Percentiles rank a stretch among this genome's conserved stretches.
phyloP scores from a whole-genome alignment of 2,888 invertebrate genomes.

The Sarcophaga caerulescens region DNA sequence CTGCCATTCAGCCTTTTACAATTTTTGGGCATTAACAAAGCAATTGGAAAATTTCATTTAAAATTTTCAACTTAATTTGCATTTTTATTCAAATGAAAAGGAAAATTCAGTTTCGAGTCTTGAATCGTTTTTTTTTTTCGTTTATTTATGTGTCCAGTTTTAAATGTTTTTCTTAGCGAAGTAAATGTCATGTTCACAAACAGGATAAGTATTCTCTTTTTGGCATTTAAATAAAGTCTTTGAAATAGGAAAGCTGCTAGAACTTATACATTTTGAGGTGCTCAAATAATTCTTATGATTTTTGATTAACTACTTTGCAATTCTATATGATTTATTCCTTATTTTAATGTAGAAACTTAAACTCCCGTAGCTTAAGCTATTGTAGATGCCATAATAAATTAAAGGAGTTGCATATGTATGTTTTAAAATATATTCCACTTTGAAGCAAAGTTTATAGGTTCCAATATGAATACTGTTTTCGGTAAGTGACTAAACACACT shows the following conservation, averaged over 20 bases:
- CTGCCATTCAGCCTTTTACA: constrained; percentile 29
- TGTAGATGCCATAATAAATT: neutral
- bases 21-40: constrained; percentile 14
- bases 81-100: constrained; percentile 66
- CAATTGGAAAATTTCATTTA: constrained; percentile 59
- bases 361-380: neutral
- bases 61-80: constrained; percentile 69
- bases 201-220: constrained; percentile 65
- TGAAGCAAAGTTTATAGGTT: too few species aligned
- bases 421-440: neutral
- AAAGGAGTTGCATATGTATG: neutral
- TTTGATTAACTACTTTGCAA: neutral
- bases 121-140: neutral
- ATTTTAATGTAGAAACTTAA: neutral
- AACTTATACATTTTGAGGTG: neutral
- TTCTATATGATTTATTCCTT: neutral
- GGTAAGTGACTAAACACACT: too few species aligned
- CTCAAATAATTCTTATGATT: neutral
- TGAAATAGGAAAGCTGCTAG: neutral
- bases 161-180: constrained; percentile 53
- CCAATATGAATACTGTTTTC: too few species aligned
- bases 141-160: constrained; percentile 72
- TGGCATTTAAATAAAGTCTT: neutral
- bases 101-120: neutral
- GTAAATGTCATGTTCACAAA: constrained; percentile 69